Percentiles rank a stretch among this genome's conserved stretches.
Evolutionary conservation across 2,888 invertebrate genomes (phyloP).

Genomic region (Incurvaria masculella): DNA sequence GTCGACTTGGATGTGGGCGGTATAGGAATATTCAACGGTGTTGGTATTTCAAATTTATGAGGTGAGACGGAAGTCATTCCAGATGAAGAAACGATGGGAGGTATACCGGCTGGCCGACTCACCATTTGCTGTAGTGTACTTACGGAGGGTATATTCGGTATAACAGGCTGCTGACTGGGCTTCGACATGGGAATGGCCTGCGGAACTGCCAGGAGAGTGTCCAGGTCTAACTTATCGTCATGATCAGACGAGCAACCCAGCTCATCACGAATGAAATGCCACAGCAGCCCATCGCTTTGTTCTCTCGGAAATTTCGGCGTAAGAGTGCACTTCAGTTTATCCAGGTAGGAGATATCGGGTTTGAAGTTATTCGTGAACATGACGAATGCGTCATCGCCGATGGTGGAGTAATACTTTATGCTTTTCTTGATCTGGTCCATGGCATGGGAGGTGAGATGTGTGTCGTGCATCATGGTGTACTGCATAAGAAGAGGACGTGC

Average conservation of each 20-base stretch:
- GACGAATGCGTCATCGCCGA: constrained; percentile 40
- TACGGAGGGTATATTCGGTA: constrained; percentile 47
- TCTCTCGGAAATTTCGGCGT: constrained; percentile 81
- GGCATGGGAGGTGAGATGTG: constrained; percentile 73
- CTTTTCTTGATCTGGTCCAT: constrained; percentile 84
- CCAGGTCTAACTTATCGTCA: constrained; percentile 66
- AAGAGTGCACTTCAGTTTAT: constrained; percentile 79
- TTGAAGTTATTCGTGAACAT: constrained; percentile 61
- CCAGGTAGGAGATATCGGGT: constrained; percentile 72
- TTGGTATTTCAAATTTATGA: constrained; percentile 55
- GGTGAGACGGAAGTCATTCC: constrained; percentile 47
- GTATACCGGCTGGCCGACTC: constrained; percentile 47
- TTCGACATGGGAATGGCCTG: constrained; percentile 49
- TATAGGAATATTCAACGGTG: constrained; percentile 56
- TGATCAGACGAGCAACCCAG: constrained; percentile 65
- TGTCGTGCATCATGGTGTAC: constrained; percentile 80
- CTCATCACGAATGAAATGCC: constrained; percentile 76
- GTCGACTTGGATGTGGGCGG: constrained; percentile 58
- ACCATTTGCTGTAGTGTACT: constrained; percentile 53
- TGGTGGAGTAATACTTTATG: constrained; percentile 76
- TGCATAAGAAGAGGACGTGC: constrained; percentile 90
- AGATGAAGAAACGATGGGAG: constrained; percentile 42
- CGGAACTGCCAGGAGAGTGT: constrained; percentile 57
- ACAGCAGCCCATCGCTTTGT: constrained; percentile 70
- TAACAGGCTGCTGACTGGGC: constrained; percentile 34